These are phyloP conservation scores for Gonatopus flavifemur DNA, from an alignment of 1,140 invertebrate species.

Conservation along the genomic window DNA sequence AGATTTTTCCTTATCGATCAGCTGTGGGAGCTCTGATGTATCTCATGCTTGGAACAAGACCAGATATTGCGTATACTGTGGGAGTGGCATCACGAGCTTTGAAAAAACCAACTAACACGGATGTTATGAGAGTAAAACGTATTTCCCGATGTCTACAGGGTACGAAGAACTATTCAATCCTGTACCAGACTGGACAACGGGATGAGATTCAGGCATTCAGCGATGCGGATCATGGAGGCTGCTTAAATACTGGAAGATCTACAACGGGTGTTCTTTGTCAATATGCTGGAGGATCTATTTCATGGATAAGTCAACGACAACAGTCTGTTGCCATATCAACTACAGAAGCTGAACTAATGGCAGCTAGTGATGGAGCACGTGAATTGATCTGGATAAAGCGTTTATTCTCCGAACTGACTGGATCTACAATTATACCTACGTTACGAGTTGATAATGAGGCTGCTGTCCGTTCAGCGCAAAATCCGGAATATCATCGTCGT, in stretches of 20 bases:
- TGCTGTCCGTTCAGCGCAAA: slow-evolving; percentile 14
- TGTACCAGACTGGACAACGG: no score
- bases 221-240: slow-evolving; percentile 43
- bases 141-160: slow-evolving; percentile 47
- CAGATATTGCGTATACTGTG: slow-evolving; percentile 51
- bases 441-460: slow-evolving; percentile 31
- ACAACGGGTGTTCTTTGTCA: slow-evolving; percentile 30
- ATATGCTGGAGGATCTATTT: slow-evolving; percentile 32
- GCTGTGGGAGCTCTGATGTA: slow-evolving; percentile 39
- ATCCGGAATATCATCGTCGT: slow-evolving; percentile 17
- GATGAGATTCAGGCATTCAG: slow-evolving; percentile 35
- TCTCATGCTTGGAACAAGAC: no score
- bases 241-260: slow-evolving; percentile 28
- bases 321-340: slow-evolving; percentile 38
- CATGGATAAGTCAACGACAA: slow-evolving; percentile 42
- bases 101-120: slow-evolving; percentile 25
- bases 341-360: slow-evolving; percentile 55
- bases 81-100: slow-evolving; percentile 35
- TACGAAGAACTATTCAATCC: no score
- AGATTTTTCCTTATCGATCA: slow-evolving; percentile 23
- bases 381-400: slow-evolving; percentile 45
- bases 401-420: slow-evolving; percentile 25
- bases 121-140: slow-evolving; percentile 42
- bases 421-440: slow-evolving; percentile 14
- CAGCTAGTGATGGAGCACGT: slow-evolving; percentile 45